phyloP scores from a whole-genome alignment of 2,888 invertebrate genomes.

The Hydropsyche betteni region DNA sequence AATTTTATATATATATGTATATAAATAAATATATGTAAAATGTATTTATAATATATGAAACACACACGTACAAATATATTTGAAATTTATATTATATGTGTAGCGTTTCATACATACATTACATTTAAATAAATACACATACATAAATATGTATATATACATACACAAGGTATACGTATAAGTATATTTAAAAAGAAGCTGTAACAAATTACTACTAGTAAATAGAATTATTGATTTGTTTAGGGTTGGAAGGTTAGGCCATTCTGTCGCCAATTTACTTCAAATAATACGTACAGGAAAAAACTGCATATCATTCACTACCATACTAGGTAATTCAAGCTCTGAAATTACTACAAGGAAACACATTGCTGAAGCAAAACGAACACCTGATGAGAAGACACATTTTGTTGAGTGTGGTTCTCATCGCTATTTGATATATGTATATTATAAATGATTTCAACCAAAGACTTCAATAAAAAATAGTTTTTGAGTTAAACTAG shows the following conservation, averaged over 20 bases:
- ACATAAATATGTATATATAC: constrained; percentile 17
- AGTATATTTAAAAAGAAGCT: constrained; percentile 42
- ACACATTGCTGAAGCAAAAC: constrained; percentile 44
- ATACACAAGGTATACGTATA: constrained; percentile 39
- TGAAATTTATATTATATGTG: background rate
- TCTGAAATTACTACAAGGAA: constrained; percentile 40
- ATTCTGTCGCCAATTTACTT: constrained; percentile 39
- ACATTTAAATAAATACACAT: constrained; percentile 12
- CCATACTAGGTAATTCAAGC: constrained; percentile 38
- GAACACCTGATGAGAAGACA: constrained; percentile 39
- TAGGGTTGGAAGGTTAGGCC: constrained; percentile 35
- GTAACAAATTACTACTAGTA: constrained; percentile 51
- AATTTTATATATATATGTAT: constrained; percentile 46
- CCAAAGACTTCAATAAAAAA: constrained; percentile 23
- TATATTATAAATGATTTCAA: constrained; percentile 5
- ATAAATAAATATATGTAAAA: constrained; percentile 26
- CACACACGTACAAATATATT: background rate
- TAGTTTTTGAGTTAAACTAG: constrained; percentile 10
- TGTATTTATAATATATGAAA: constrained; percentile 7
- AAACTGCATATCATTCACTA: constrained; percentile 42
- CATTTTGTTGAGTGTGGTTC: constrained; percentile 25
- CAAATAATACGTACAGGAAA: constrained; percentile 34
- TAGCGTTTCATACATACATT: background rate
- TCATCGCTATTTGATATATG: constrained; percentile 20
- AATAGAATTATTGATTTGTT: constrained; percentile 43